Evolutionary conservation across 2,113 vertebrate species (phyloP).

Genomic region (Phasianus colchicus): DNA sequence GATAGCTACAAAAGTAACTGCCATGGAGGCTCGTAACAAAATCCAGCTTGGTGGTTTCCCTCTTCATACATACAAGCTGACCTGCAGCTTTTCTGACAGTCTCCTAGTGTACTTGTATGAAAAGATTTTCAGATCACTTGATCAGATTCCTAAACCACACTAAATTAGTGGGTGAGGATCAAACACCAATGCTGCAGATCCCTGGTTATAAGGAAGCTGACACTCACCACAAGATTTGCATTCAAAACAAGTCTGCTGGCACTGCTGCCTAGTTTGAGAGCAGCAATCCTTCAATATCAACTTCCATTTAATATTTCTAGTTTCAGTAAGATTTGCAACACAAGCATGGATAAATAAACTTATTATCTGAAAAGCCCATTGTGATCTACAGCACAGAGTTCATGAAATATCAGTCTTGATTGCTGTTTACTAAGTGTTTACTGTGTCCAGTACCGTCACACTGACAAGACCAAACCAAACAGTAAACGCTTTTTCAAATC

Average conservation of each 20-base stretch:
- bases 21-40: not conserved
- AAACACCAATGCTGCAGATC: rapidly evolving
- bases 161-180: not conserved
- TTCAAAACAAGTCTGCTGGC: not conserved
- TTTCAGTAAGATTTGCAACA: not conserved
- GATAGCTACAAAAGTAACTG: not conserved
- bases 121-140: not conserved
- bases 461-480: not conserved
- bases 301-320: not conserved
- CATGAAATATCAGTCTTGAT: too few relatives aligned
- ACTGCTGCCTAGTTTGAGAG: not conserved
- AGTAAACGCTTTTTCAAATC: not conserved
- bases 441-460: not conserved
- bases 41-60: not conserved
- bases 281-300: not conserved
- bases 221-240: not conserved
- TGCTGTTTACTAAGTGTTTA: not conserved
- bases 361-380: not conserved
- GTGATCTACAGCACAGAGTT: not conserved
- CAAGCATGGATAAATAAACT: not conserved
- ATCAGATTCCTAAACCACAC: not conserved
- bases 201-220: not conserved
- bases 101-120: not conserved
- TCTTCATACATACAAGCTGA: not conserved
- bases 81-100: not conserved